Evolutionary conservation across 2,797 vertebrate genomes (phyloP), one percentile per base, ranked within the genome.

Genomic region (Galagoides demidoff): DNA sequence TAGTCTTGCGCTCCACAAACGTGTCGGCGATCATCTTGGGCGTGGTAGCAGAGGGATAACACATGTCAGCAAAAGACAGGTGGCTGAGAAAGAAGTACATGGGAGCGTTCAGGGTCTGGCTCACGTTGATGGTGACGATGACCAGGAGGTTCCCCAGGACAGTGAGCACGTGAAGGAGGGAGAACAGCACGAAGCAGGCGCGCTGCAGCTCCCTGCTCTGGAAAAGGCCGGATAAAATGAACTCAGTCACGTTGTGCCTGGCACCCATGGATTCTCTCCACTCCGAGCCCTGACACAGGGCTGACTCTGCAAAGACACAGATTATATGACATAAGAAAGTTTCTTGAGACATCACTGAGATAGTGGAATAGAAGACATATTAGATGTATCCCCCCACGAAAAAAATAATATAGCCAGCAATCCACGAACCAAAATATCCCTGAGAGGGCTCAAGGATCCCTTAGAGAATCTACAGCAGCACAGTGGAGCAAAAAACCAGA

Each of bases 21-120:
- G 92, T 85, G 55, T 95, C 91, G 10, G 91, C 55, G 2, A 94
- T 85, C 93, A 97, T 94, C 82, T 94, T 96, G 31, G 92, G 95
- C 1, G 43, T 81, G 7, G 88, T 90, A 45, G 85, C 61, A 0
- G 91, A 96, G 6, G 95, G 94, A 57, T 94, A 96, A 45, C 88
- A 90, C 77, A 95, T 52, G 52, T 95, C 61, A 0, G 92, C 85
- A 49, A 95, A 89, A 61, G 85, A 95, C 29, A 96, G 49, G 37
- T 94, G 59, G 25, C 81, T 52, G 17, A 96, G 89, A 29, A 97
- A 96, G 77, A 96, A 92, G 73, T 95, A 97, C 93, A 96, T 94
- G 19, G 89, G 91, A 7, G 96, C 68, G 0, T 23, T 64, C 20
- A 97, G 88, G 11, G 90, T 82, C 31, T 85, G 61, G n/a, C 92